These are phyloP conservation scores for Sebastes kiyomatsui DNA, from an alignment of 2,797 vertebrate species.

Conservation along the genomic window DNA sequence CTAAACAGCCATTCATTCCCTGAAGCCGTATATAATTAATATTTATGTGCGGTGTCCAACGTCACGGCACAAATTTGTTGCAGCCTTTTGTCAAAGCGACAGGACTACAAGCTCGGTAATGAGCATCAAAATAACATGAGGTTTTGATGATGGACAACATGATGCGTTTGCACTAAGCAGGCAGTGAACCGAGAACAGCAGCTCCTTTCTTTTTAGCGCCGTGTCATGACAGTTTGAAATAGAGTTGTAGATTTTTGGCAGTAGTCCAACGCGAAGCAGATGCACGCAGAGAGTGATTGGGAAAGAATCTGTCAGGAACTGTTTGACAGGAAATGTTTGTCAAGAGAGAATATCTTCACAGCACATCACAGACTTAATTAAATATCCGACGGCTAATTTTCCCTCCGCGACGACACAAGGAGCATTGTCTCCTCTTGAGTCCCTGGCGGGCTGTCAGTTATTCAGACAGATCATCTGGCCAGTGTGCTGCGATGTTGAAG, in stretches of 20 bases:
- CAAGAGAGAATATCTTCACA: conserved; percentile 17
- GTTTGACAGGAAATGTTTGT: conserved; percentile 12
- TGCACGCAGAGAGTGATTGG: background rate
- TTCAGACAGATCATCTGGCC: conserved; percentile 23
- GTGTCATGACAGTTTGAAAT: conserved; percentile 14
- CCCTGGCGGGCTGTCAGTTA: conserved; percentile 28
- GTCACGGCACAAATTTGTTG: conserved; percentile 13
- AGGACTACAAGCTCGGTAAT: conserved; percentile 22
- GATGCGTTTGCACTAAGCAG: background rate
- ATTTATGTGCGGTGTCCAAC: conserved; percentile 8
- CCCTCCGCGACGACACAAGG: conserved; percentile 10
- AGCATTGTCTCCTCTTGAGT: conserved; percentile 17
- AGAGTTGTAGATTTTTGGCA: conserved; percentile 19
- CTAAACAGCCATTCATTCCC: conserved; percentile 36
- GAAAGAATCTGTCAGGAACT: conserved; percentile 5
- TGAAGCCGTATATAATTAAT: conserved; percentile 12
- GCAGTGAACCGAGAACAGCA: background rate
- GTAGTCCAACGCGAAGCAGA: background rate
- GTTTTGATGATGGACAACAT: conserved; percentile 13
- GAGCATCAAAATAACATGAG: conserved; percentile 17
- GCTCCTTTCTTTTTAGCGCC: background rate
- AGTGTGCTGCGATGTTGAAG: background rate
- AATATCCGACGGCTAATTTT: conserved; percentile 41
- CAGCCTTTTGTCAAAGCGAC: conserved; percentile 21
- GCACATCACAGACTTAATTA: conserved; percentile 24